Percentiles rank a stretch among this genome's conserved stretches.
Conservation (phyloP, 2,797 vertebrate species). For the Poecilia picta region DNA sequence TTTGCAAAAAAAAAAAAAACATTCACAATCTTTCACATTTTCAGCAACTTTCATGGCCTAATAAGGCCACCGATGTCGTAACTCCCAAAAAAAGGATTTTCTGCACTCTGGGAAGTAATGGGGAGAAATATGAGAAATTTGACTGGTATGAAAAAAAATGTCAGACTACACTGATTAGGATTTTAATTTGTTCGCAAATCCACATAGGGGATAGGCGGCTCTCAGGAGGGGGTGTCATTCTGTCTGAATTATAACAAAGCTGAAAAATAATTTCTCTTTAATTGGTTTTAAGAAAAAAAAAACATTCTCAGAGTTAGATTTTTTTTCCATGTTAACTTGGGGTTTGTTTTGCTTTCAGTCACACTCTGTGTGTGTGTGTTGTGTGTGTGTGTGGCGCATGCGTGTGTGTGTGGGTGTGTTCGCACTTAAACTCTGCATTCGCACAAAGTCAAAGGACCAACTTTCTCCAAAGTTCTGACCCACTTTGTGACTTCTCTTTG, state of each 20-base stretch:
- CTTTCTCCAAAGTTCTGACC: conserved; percentile 68
- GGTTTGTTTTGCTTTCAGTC: conserved; percentile 9
- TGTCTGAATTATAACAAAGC: background rate
- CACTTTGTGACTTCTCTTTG: conserved; percentile 63
- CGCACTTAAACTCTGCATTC: conserved; percentile 29
- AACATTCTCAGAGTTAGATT: background rate
- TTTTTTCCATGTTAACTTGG: background rate
- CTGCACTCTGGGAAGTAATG: background rate
- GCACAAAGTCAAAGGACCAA: conserved; percentile 45
- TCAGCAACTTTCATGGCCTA: background rate
- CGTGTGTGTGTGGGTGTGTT: background rate
- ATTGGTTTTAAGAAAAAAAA: background rate
- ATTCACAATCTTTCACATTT: background rate
- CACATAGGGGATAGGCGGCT: background rate
- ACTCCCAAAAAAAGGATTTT: background rate
- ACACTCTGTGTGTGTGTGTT: conserved; percentile 12
- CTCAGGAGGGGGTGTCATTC: background rate
- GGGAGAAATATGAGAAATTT: background rate
- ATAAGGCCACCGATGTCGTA: background rate
- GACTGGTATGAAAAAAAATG: background rate
- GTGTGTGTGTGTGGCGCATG: no score
- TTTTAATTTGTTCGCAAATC: background rate
- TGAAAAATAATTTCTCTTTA: background rate
- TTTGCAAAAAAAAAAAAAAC: background rate
- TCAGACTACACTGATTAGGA: background rate